Percentiles rank a stretch among this genome's conserved stretches.
These are phyloP conservation scores for Boulengeromyrus knoepffleri DNA, from an alignment of 2,113 vertebrate genomes.

Conservation along the genomic window DNA sequence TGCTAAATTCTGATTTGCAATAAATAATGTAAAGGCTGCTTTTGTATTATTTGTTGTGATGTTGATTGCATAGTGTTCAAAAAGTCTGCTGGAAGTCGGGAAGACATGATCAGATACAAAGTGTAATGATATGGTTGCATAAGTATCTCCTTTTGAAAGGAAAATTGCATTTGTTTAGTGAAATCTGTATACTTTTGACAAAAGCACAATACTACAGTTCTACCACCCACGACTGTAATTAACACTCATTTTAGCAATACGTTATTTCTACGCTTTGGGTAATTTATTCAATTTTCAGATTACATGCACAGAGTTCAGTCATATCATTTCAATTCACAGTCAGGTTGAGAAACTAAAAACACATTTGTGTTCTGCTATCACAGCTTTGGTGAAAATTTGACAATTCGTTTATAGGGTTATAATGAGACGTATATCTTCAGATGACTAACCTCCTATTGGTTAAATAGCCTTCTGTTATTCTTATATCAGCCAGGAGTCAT, in stretches of 20 bases:
- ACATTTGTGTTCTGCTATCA: conserved; percentile 1
- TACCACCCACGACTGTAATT: conserved; percentile 13
- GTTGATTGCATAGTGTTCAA: not conserved
- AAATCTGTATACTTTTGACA: conserved; percentile 18
- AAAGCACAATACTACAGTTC: conserved; percentile 7
- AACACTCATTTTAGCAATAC: conserved; percentile 9
- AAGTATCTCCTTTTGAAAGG: conserved; percentile 14
- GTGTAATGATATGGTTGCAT: not conserved
- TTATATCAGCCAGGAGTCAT: conserved; percentile 27
- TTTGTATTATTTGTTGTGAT: not conserved
- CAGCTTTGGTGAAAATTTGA: conserved; percentile 9
- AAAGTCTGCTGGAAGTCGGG: conserved; percentile 7
- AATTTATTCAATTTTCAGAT: conserved; percentile 20
- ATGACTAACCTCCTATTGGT: conserved; percentile 1
- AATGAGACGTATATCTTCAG: not conserved
- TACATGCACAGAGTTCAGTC: not conserved
- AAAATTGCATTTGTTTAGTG: conserved; percentile 16
- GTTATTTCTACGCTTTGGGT: conserved; percentile 5
- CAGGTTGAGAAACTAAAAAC: not conserved
- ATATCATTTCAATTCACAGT: conserved; percentile 3
- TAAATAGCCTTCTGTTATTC: conserved; percentile 6
- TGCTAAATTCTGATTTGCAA: not conserved
- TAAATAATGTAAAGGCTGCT: not conserved
- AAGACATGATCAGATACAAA: conserved; percentile 8
- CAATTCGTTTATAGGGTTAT: not conserved